Evolutionary conservation across 1,140 invertebrate genomes (phyloP), one percentile per base, ranked within the genome.

Genomic region (Mercenaria mercenaria): DNA sequence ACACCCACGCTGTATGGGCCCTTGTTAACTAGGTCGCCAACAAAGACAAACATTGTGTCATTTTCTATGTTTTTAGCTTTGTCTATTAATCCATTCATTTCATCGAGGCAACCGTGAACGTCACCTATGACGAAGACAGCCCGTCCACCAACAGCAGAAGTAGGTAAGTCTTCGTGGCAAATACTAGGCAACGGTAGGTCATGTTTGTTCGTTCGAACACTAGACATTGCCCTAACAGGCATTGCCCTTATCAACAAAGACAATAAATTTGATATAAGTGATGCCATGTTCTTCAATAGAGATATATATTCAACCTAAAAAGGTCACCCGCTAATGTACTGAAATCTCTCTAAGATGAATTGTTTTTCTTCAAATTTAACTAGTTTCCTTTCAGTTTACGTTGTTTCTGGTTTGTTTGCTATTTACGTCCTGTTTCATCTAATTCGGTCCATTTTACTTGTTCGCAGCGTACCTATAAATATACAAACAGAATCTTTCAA

Each of bases 71-170:
- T 41, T 37, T 82, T 88, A 23, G 94, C 93, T 20, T 90, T 69
- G 4, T 67, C 61, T 6, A 96, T 89, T 2, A 96, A 79, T 29
- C 94, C 92, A 20, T 90, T 20, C 34, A 96, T 88, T 90, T 96
- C 96, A 69, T 95, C 94, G 59, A 89, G 93, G 89, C 96, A 96
- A 1, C 96, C 96, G 89, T 96, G 96, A 0, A 96, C 92, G 88
- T 96, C 96, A 20, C 96, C 96, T 37, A 96, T 93, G 39, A 96
- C 91, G 41, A 96, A 90, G 18, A 96, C 88, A n/a, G 83, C 87
- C 23, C 91, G 74, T 18, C 90, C 86, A 37, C 50, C 37, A 15
- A 95, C 80, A 43, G 87, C 83, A 15, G 93, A 90, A 37, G 61
- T 74, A n/a, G 26, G 61, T 11, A 95, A 34, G 18, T 74, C 81